phyloP scores from a whole-genome alignment of 2,888 invertebrate species.

The Tryphoninae sp. region DNA sequence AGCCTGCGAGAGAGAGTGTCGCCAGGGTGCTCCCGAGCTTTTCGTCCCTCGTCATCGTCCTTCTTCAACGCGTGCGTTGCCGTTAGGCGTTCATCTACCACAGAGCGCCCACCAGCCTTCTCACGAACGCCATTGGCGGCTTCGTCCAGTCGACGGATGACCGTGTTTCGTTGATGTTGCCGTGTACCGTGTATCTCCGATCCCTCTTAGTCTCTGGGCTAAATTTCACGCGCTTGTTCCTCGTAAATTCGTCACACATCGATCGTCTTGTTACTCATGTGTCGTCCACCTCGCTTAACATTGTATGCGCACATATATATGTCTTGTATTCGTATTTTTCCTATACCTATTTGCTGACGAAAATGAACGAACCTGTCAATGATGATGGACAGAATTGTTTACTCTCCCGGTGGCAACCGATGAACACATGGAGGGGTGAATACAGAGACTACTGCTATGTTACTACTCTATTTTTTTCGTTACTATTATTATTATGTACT shows the following conservation, averaged over 20 bases:
- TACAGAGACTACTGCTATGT: too few species aligned
- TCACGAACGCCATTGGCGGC: slow-evolving; percentile 10
- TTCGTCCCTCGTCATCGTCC: slow-evolving; percentile 29
- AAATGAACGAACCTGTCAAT: slow-evolving; percentile 13
- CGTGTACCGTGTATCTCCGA: neutral
- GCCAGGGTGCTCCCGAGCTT: slow-evolving; percentile 37
- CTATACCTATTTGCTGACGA: neutral
- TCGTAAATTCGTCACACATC: slow-evolving; percentile 3
- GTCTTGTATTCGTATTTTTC: neutral
- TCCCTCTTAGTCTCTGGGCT: slow-evolving; percentile 1
- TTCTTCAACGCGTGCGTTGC: neutral
- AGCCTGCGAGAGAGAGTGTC: slow-evolving; percentile 20
- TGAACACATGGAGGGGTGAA: too few species aligned
- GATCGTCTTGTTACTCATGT: slow-evolving; percentile 4
- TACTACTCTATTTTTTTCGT: too few species aligned
- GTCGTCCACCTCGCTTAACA: neutral
- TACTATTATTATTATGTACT: too few species aligned
- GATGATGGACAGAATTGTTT: neutral
- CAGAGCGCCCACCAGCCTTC: neutral
- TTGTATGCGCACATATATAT: neutral
- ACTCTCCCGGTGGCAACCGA: neutral
- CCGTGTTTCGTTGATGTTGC: slow-evolving; percentile 4
- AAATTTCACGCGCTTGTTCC: slow-evolving; percentile 7
- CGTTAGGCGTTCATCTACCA: slow-evolving; percentile 13
- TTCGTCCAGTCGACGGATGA: slow-evolving; percentile 8